Base-by-base conservation (phyloP, 2,797 vertebrate species). In the Sciurus vulgaris region DNA sequence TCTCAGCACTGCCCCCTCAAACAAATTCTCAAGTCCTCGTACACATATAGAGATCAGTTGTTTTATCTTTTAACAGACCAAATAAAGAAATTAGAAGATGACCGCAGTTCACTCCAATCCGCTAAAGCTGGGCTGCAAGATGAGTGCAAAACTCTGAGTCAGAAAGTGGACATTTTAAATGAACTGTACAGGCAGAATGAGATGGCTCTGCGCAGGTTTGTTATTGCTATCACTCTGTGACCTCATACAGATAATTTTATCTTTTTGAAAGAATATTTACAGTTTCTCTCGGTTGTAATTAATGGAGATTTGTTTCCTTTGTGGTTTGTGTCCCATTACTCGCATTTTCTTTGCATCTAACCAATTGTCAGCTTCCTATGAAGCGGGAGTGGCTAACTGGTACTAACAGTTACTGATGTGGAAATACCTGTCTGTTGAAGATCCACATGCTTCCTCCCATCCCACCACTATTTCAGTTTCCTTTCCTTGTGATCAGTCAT, bases 111-210 rank as follows among this genome's bases (percentile, higher is more conserved):
- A 0, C 97, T 99, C 4, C 98, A 99, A 95, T 98, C 99, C 0
- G 98, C 99, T 38, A 99, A 99, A 97, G 98, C 98, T 28, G 98
- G 97, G 0, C 98, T 99, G 49, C 99, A 99, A 97, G 99, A 98
- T 73, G 99, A 99, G 89, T 99, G 99, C 77, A 99, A 98, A 97
- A 98, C 99, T 30, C 98, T 99, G 30, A 98, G 99, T 95, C 99
- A 99, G 98, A 99, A 99, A 96, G 99, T 99, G 30, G 99, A 99
- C 97, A 99, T 99, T 96, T 99, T 99, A 96, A 99, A 99, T 1
- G 99, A 99, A 90, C 99, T 99, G 93, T 99, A 99, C 95, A 99
- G 99, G 97, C 99, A 99, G 98, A 99, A 99, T 94, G 99, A 99
- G 97, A 99, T 99, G 97, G 99, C 99, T 0, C 97, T 99, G 81